Evolutionary conservation across 1,140 invertebrate genomes (phyloP).

Genomic region (Bathynomus jamesi): DNA sequence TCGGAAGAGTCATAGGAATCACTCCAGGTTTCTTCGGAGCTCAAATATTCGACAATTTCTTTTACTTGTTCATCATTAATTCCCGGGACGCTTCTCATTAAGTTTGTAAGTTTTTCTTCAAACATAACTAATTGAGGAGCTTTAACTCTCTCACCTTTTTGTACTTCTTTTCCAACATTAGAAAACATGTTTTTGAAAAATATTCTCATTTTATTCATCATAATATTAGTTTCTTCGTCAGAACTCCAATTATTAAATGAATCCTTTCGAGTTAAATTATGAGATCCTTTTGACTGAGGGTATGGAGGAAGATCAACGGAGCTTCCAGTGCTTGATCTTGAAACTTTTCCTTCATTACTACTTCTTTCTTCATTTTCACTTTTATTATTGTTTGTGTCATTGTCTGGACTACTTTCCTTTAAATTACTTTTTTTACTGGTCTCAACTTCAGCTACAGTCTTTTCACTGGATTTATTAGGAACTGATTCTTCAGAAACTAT

Average conservation of each 20-base stretch:
- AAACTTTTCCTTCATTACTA: conserved; percentile 36
- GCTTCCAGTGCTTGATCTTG: conserved; percentile 32
- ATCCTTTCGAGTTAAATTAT: conserved; percentile 63
- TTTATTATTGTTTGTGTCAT: conserved; percentile 28
- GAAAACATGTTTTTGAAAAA: conserved; percentile 60
- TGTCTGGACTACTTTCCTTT: conserved; percentile 26
- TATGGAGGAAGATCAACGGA: conserved; percentile 34
- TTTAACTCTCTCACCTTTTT: conserved; percentile 46
- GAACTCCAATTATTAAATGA: conserved; percentile 90
- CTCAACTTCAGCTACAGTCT: conserved; percentile 4
- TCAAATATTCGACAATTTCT: conserved; percentile 83
- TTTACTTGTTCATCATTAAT: conserved; percentile 80
- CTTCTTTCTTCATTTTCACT: conserved; percentile 30
- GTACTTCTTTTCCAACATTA: conserved; percentile 18
- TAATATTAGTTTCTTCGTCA: conserved; percentile 83
- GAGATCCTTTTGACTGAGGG: conserved; percentile 41
- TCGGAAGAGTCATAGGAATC: conserved; percentile 85
- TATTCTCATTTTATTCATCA: conserved; percentile 89
- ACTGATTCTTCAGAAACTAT: neutral
- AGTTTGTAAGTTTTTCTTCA: conserved; percentile 73
- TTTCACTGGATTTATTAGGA: conserved; percentile 3
- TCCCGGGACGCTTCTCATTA: conserved; percentile 86
- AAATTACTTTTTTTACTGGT: too few species aligned
- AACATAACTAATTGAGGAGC: conserved; percentile 77
- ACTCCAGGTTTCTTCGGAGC: conserved; percentile 84